Evolutionary conservation across 2,888 invertebrate genomes (phyloP).

Genomic region (Pyrocoelia pectoralis): DNA sequence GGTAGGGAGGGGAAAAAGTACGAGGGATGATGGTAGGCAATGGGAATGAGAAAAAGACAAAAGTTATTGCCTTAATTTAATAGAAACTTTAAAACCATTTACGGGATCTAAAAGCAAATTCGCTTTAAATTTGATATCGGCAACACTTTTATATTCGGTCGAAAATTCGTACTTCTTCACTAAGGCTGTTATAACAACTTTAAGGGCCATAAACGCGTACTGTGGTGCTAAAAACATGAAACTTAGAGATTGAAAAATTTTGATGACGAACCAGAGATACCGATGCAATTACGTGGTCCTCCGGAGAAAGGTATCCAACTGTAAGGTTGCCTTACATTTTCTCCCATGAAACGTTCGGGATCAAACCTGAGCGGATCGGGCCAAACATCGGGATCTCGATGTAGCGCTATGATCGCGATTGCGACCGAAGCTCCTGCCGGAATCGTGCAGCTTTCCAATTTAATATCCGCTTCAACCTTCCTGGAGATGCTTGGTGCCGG

Average conservation of each 20-base stretch:
- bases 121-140: conserved; percentile 43
- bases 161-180: conserved; percentile 53
- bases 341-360: conserved; percentile 20
- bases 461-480: conserved; percentile 20
- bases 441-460: conserved; percentile 12
- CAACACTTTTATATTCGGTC: conserved; percentile 42
- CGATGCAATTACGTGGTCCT: conserved; percentile 23
- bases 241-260: neutral
- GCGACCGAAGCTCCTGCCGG: conserved; percentile 17
- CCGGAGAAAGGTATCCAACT: conserved; percentile 21
- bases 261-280: neutral
- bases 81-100: conserved; percentile 28
- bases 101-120: conserved; percentile 42
- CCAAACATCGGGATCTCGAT: conserved; percentile 53
- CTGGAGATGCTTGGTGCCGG: conserved; percentile 43
- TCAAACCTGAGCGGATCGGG: conserved; percentile 19
- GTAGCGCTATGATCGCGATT: neutral
- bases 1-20: no score
- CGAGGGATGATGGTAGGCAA: no score
- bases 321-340: conserved; percentile 19
- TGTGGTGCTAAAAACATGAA: conserved; percentile 47
- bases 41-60: no score
- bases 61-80: conserved; percentile 12
- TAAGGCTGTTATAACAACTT: conserved; percentile 54
- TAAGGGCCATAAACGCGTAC: conserved; percentile 60